Percentiles rank a stretch among this genome's conserved stretches.
phyloP scores from a whole-genome alignment of 1,140 invertebrate genomes.

The Oreohelix idahoensis region DNA sequence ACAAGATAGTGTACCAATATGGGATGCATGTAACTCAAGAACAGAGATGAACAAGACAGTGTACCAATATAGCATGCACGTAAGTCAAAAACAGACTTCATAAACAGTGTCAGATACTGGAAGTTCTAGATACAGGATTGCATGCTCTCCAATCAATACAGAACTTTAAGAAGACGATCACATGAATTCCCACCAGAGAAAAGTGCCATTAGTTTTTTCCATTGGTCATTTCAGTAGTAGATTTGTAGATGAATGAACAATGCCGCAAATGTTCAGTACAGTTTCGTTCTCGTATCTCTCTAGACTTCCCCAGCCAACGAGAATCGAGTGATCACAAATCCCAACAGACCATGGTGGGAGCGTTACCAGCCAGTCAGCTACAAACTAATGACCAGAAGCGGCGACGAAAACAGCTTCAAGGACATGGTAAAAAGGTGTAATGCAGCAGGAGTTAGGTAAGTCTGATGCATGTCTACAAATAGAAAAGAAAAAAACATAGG shows the following conservation, averaged over 20 bases:
- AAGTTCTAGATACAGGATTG: too few species aligned
- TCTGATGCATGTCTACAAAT: too few species aligned
- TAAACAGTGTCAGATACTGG: too few species aligned
- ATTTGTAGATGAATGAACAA: background rate
- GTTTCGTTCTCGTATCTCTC: background rate
- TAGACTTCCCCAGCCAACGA: slow-evolving; percentile 63
- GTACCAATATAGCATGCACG: too few species aligned
- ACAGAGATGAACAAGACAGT: too few species aligned
- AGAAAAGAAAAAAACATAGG: too few species aligned
- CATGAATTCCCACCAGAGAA: background rate
- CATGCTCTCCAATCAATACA: too few species aligned
- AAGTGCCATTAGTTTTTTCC: background rate
- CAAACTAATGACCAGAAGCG: slow-evolving; percentile 79
- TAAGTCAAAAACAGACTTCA: too few species aligned
- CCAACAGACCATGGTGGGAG: slow-evolving; percentile 79
- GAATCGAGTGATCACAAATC: slow-evolving; percentile 55
- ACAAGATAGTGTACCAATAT: too few species aligned
- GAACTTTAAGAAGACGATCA: too few species aligned
- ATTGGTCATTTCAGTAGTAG: background rate
- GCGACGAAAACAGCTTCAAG: slow-evolving; percentile 80
- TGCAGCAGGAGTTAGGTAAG: slow-evolving; percentile 46
- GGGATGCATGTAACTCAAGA: too few species aligned
- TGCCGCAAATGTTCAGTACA: background rate
- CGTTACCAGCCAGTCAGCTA: slow-evolving; percentile 93
- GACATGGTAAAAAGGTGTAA: slow-evolving; percentile 85